Base-by-base conservation (phyloP, 2,888 invertebrate species). In the Caenorhabditis virilis region DNA sequence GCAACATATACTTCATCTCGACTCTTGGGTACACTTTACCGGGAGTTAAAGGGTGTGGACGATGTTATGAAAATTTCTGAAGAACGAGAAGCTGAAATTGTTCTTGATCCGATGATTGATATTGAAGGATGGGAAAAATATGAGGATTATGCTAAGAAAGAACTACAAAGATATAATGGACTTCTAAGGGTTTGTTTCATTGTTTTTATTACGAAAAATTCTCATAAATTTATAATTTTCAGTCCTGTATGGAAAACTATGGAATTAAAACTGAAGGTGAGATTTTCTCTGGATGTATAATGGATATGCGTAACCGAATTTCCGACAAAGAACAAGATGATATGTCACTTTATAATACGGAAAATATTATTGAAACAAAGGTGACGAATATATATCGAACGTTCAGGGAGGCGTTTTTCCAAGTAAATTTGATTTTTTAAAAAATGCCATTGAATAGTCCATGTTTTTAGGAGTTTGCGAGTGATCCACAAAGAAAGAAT, bases 241-340 rank as follows among this genome's bases (percentile, higher is more conserved):
- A 74, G 70, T 39, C 69, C 7, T 56, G 76, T 13, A 60, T 80
- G 69, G 78, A 80, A 42, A 48, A 53, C 20, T 79, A 78, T 56
- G 79, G 81, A 9, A 73, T 82, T 46, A 25, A 16, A 6, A 72
- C 74, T 13, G 82, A 83, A 53, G 78, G 69, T 4, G 75, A 78
- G 52, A 48, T 82, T 42, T 68, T 82, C 51, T 73, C 78, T 23
- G 77, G 78, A 20, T 72, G 69, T 50, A 75, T 77, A 42, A 26
- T 66, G 7, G 55, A 65, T 2, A 60, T 74, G 27, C 58, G 78
- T 4, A 80, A 78, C 47, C 69, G 78, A 2, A 55, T 80, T 20
- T 72, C 73, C 18, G 81, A 83, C 38, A 66, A 59, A 48, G 82
- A 79, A 45, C 67, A 71, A 26, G 82, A 82, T 50, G 75, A 80